Conservation (phyloP, 53 echinoderm and acorn worm genomes). For the Zoroaster sp. region DNA sequence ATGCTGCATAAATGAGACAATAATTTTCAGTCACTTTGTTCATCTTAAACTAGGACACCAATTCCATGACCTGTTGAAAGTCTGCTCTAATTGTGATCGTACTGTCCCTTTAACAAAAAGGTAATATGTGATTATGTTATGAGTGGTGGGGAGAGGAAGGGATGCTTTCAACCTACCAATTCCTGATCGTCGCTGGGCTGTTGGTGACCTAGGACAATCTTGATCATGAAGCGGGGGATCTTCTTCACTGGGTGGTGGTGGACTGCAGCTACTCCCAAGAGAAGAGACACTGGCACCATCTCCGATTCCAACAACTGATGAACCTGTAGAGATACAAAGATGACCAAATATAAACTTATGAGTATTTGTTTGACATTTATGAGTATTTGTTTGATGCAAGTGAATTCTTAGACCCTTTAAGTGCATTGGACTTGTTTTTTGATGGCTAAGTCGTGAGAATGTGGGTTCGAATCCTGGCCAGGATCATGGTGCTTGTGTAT, state of each 20-base stretch:
- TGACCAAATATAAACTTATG: background rate
- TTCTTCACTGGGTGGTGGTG: conserved; percentile 65
- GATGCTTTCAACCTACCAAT: conserved; percentile 71
- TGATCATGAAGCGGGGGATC: conserved; percentile 51
- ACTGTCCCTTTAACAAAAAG: too few relatives aligned
- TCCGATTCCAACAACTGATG: conserved; percentile 69
- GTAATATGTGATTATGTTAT: too few relatives aligned
- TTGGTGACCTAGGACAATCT: conserved; percentile 63
- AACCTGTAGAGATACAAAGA: conserved; percentile 16
- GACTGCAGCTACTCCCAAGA: conserved; percentile 93
- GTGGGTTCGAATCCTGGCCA: too few relatives aligned
- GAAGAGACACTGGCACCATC: conserved; percentile 96
- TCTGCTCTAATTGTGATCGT: too few relatives aligned
- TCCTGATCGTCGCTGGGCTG: conserved; percentile 84
- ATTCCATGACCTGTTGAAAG: too few relatives aligned
- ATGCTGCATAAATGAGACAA: too few relatives aligned
- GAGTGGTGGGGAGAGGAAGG: too few relatives aligned
- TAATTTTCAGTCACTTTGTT: too few relatives aligned
- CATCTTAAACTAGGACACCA: too few relatives aligned
- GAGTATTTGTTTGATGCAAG: too few relatives aligned
- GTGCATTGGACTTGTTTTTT: background rate
- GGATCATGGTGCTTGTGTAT: too few relatives aligned
- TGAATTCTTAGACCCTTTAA: background rate
- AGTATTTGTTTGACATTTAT: background rate
- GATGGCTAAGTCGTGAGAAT: too few relatives aligned